Conservation (phyloP, 2,888 invertebrate genomes). For the Caenorhabditis wallacei region DNA sequence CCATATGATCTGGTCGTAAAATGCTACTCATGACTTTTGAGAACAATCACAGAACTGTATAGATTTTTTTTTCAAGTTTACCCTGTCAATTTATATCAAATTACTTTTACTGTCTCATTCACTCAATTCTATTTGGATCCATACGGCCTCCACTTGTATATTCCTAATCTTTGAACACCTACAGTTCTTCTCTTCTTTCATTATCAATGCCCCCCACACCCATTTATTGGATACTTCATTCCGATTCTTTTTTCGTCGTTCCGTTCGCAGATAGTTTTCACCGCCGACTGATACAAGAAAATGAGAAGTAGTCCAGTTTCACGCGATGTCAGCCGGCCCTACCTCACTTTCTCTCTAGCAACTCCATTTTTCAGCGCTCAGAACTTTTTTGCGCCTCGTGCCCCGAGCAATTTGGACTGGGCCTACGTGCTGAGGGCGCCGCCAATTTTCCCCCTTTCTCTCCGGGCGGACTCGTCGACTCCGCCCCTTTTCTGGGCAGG, state of each 20-base stretch:
- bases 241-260: constrained; percentile 8
- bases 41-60: too few species aligned
- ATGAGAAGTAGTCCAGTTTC: constrained; percentile 28
- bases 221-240: constrained; percentile 29
- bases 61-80: too few species aligned
- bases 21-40: too few species aligned
- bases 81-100: too few species aligned
- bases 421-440: constrained; percentile 57
- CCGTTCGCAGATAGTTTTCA: constrained; percentile 14
- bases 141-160: constrained; percentile 20
- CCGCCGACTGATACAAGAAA: background rate
- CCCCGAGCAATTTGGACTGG: constrained; percentile 46
- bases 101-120: background rate
- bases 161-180: constrained; percentile 42
- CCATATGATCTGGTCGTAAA: too few species aligned
- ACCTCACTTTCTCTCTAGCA: background rate
- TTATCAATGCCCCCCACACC: constrained; percentile 18
- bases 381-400: constrained; percentile 54
- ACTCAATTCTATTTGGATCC: background rate
- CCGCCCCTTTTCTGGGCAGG: constrained; percentile 66
- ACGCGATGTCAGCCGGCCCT: constrained; percentile 8
- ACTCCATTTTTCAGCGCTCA: constrained; percentile 27
- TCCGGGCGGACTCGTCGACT: constrained; percentile 57
- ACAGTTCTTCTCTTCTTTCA: constrained; percentile 11
- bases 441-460: constrained; percentile 41